Evolutionary conservation across 2,888 invertebrate species (phyloP), one percentile per base, ranked within the genome.

Genomic region (Agrotis puta): DNA sequence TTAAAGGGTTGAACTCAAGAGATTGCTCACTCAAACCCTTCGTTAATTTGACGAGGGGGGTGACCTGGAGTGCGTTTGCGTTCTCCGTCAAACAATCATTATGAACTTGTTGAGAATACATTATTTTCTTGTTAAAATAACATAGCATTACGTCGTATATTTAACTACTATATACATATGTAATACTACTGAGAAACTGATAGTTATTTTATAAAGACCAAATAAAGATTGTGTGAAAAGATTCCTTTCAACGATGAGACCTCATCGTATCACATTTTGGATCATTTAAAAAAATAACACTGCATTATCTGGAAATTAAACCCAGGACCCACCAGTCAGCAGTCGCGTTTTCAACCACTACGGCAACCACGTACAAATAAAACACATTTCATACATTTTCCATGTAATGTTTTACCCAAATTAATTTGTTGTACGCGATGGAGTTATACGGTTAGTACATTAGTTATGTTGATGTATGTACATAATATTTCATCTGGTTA

Each of bases 1-100:
- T 62, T 53, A 77, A 81, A 72, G 79, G 82, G 79, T 68, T 71
- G 56, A 79, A 9, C 50, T 69, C 47, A 24, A 81, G 70, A 68
- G 64, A 62, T 64, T 51, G 56, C 71, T 76, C 69, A 59, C 62
- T 76, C 50, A 18, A 68, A 43, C 82, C 79, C 76, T 70, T 70
- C 76, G 33, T 70, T 61, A 53, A 59, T 54, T n/a, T 66, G 58
- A 51, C 58, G 62, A 75, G 62, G 74, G 51, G 62, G 62, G 69
- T 14, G 24, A 43, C 33, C 13, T 59, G 39, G 24, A 71, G 78
- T 65, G 51, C 45, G 80, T 51, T 80, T 69, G 65, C 48, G 22
- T 54, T 56, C 24, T 13, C 53, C 50, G 27, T 53, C 62, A 80
- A 69, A 66, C 69, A 75, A 51, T 63, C 16, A 48, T 57, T 65